phyloP scores from a whole-genome alignment of 2,113 vertebrate species.

The Tapirus terrestris region DNA sequence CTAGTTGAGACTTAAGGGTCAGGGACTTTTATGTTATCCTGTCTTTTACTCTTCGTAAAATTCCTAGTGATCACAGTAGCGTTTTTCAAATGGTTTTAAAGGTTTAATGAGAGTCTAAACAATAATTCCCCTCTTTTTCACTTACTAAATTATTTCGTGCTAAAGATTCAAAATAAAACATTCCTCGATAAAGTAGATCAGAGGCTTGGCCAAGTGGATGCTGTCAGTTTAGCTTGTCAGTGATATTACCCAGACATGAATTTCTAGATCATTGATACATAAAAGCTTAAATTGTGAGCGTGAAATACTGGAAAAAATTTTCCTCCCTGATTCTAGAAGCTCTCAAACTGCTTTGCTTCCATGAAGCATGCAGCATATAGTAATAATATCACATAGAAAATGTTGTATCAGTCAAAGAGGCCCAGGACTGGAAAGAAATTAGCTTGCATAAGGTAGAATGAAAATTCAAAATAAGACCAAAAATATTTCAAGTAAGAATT shows the following conservation, averaged over 20 bases:
- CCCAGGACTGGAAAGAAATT: slow-evolving; percentile 17
- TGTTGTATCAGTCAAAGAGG: not conserved
- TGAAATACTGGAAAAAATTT: slow-evolving; percentile 41
- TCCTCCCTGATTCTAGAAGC: not conserved
- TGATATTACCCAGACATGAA: not conserved
- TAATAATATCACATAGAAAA: slow-evolving; percentile 17
- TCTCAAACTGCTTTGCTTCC: slow-evolving; percentile 20
- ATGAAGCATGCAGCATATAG: not conserved
- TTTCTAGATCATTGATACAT: slow-evolving; percentile 30
- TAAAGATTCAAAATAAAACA: slow-evolving; percentile 29
- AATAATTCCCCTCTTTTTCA: not conserved
- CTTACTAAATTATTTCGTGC: slow-evolving; percentile 49
- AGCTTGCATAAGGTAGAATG: not conserved
- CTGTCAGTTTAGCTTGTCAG: not conserved
- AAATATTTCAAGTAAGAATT: slow-evolving; percentile 29
- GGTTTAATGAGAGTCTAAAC: not conserved
- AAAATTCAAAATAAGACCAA: slow-evolving; percentile 49
- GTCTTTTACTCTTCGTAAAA: not conserved
- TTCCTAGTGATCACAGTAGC: slow-evolving; percentile 23
- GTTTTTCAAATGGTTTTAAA: slow-evolving; percentile 34
- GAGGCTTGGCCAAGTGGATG: not conserved
- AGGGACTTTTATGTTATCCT: slow-evolving; percentile 32
- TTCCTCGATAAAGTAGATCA: slow-evolving; percentile 11
- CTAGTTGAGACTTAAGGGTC: not conserved
- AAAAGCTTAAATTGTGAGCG: slow-evolving; percentile 16